phyloP scores from a whole-genome alignment of 1,140 invertebrate species.

The Danaus melanippus region DNA sequence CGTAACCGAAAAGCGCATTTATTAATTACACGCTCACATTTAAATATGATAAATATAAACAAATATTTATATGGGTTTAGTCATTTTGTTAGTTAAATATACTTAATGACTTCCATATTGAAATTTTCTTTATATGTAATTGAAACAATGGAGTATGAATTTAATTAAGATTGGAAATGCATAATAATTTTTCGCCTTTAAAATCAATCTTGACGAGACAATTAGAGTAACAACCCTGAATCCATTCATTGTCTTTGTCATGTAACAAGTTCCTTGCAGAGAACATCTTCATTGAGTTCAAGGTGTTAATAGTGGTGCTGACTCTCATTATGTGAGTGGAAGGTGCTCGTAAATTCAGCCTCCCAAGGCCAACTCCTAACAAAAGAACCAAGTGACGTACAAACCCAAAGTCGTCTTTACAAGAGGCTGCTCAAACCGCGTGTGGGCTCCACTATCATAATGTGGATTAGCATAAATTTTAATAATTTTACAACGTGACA shows the following conservation, averaged over 20 bases:
- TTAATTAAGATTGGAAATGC: background rate
- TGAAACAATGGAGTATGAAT: background rate
- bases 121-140: background rate
- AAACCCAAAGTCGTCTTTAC: constrained; percentile 64
- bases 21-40: constrained; percentile 50
- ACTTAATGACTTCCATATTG: background rate
- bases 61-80: background rate
- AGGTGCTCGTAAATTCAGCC: constrained; percentile 62
- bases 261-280: constrained; percentile 8
- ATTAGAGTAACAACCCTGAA: background rate
- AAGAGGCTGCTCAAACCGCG: constrained; percentile 60
- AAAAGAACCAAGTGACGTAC: constrained; percentile 58
- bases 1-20: constrained; percentile 40
- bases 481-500: constrained; percentile 17
- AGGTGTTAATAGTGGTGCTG: constrained; percentile 66
- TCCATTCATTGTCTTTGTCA: constrained; percentile 18
- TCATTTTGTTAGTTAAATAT: background rate
- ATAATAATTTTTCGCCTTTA: background rate
- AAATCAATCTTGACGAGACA: background rate
- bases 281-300: constrained; percentile 54
- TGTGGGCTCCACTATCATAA: constrained; percentile 50
- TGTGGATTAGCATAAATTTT: constrained; percentile 37
- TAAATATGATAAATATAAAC: background rate
- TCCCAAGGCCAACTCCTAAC: constrained; percentile 53
- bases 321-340: constrained; percentile 50